Conservation (phyloP, 2,113 vertebrate species). For the Vidua macroura region DNA sequence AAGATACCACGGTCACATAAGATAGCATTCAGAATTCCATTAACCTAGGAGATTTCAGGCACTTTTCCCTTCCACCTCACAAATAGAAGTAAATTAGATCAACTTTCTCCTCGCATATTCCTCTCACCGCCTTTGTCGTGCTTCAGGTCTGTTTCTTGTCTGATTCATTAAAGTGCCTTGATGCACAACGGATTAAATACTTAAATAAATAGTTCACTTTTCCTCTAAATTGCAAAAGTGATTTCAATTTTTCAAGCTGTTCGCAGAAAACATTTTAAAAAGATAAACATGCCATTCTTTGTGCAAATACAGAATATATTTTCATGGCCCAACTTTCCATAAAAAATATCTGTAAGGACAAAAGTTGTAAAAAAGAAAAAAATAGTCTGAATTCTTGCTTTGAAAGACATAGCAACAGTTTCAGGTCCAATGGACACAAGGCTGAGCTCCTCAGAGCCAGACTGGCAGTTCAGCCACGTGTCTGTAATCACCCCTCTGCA, state of each 20-base stretch:
- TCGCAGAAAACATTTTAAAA: background rate
- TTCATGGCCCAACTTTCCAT: background rate
- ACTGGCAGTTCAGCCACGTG: background rate
- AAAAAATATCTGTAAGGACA: background rate
- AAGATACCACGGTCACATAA: background rate
- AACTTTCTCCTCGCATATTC: background rate
- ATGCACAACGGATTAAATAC: conserved; percentile 56
- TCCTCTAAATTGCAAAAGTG: conserved; percentile 45
- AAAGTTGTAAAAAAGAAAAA: background rate
- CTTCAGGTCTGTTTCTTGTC: conserved; percentile 46
- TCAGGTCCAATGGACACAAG: background rate
- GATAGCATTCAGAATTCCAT: conserved; percentile 36
- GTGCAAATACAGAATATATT: background rate
- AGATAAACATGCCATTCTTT: conserved; percentile 9
- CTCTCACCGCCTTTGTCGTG: background rate
- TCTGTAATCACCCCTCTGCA: background rate
- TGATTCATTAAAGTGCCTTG: conserved; percentile 53
- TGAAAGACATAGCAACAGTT: background rate
- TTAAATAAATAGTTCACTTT: conserved; percentile 59
- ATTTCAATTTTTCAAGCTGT: conserved; percentile 41
- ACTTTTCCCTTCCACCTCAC: conserved; percentile 12
- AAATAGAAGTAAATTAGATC: conserved; percentile 46
- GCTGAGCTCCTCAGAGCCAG: background rate
- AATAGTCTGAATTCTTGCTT: background rate
- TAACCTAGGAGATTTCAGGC: conserved; percentile 9